Base-by-base conservation (phyloP, 1,140 invertebrate genomes). In the Linepithema humile region DNA sequence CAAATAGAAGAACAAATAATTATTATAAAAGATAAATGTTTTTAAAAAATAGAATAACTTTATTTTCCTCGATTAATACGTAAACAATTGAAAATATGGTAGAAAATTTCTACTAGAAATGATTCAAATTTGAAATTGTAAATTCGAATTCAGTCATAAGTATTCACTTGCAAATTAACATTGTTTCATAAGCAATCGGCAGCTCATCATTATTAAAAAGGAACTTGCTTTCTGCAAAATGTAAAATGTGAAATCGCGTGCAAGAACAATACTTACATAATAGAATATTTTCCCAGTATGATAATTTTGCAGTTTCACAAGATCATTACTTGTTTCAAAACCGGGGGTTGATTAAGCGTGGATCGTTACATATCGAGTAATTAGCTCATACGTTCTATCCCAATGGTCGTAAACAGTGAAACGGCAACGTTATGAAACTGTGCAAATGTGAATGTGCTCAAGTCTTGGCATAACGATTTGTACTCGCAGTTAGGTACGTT, bases 371-470 rank as follows among this genome's bases (percentile, higher is more conserved):
- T 69, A 69, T 80, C 64, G 45, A 17, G 50, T 70, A 80, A 80
- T 80, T 80, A 80, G 48, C 48, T 70, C 64, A 40, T 57, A 70
- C 64, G 35, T 80, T 80, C 75, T 70, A 32, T 69, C 75, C 48
- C 64, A 48, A 69, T 48, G 64, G 17, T 78, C 60, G 35, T 65
- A 77, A 45, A 83, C 45, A 83, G 59, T 35, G 59, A 78, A 78
- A 78, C 38, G 48, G 48, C 48, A 83, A 29, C 57, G 59, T 83
- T 83, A 78, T 78, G 73, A 83, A 78, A 83, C 50, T 75, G 23
- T 59, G 69, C n/a, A 26, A 83, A 55, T 62, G 43, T 12, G 32
- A 80, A 80, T 20, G 64, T 53, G 74, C 26, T 45, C 50, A 69
- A 69, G 64, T 78, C 38, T 80, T 80, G 43, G 40, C 17, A 67